These are phyloP conservation scores for Ecdyonurus torrentis DNA, from an alignment of 2,888 invertebrate genomes.

Conservation along the genomic window DNA sequence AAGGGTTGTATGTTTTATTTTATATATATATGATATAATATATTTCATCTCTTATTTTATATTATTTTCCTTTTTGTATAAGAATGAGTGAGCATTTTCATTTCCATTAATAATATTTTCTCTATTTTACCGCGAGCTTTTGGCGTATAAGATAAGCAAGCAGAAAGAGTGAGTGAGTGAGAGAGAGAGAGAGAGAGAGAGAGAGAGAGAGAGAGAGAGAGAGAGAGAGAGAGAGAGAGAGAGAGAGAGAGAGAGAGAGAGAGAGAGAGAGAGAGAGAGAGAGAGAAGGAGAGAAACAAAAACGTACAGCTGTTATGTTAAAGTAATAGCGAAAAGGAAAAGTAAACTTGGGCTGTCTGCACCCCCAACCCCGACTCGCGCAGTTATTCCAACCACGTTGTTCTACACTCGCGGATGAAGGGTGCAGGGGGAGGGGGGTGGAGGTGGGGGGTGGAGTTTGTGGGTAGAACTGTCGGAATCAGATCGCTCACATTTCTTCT, in stretches of 20 bases:
- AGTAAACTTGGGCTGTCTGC: not conserved
- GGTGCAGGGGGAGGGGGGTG: not conserved
- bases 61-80: no score
- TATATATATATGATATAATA: no score
- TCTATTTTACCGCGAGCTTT: no score
- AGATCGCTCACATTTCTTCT: not conserved
- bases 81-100: no score
- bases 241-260: not conserved
- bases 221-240: not conserved
- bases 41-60: no score
- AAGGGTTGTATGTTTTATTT: no score
- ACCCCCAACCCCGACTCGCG: not conserved
- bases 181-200: not conserved
- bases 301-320: not conserved
- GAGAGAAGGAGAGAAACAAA: not conserved
- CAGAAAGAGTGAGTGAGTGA: not conserved
- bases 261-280: not conserved
- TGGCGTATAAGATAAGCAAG: not conserved
- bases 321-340: no score
- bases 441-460: no score
- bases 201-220: not conserved
- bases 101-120: no score
- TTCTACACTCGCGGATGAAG: not conserved
- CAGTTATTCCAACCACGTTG: not conserved
- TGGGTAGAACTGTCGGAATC: not conserved